These are phyloP conservation scores for Clivina fossor DNA, from an alignment of 2,888 invertebrate genomes.

Conservation along the genomic window DNA sequence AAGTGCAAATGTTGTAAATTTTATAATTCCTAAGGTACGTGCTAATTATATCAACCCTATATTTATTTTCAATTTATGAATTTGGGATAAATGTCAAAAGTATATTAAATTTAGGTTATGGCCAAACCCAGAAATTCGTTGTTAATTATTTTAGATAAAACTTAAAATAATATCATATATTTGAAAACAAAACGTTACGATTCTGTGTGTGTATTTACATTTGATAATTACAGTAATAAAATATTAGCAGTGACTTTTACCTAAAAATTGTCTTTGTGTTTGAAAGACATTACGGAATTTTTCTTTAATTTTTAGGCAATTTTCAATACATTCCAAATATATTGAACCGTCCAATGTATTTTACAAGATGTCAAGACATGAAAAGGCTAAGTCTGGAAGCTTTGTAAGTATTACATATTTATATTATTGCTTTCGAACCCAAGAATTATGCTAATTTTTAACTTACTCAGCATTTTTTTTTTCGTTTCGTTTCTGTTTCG, in stretches of 20 bases:
- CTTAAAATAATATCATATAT: neutral
- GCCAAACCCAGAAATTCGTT: slow-evolving; percentile 2
- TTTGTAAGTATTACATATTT: slow-evolving; percentile 59
- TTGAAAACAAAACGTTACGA: neutral
- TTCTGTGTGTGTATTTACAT: neutral
- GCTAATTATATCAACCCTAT: neutral
- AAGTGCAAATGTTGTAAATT: slow-evolving; percentile 20
- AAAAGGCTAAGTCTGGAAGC: slow-evolving; percentile 63
- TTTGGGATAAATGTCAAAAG: slow-evolving; percentile 7
- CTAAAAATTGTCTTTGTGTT: neutral
- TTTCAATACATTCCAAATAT: slow-evolving; percentile 19
- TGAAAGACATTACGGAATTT: neutral
- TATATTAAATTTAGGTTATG: slow-evolving; percentile 11
- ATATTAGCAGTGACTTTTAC: neutral
- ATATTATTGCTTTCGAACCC: neutral
- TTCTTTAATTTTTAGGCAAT: slow-evolving; percentile 14
- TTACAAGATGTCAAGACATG: slow-evolving; percentile 62
- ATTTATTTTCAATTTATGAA: neutral
- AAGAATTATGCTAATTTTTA: neutral
- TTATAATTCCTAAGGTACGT: slow-evolving; percentile 4
- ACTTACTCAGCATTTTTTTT: neutral
- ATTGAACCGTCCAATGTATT: slow-evolving; percentile 24
- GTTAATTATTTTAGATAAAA: slow-evolving; percentile 1
- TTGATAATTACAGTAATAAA: neutral
- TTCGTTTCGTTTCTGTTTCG: neutral